phyloP scores from a whole-genome alignment of 2,113 vertebrate genomes.

The Tiliqua scincoides region DNA sequence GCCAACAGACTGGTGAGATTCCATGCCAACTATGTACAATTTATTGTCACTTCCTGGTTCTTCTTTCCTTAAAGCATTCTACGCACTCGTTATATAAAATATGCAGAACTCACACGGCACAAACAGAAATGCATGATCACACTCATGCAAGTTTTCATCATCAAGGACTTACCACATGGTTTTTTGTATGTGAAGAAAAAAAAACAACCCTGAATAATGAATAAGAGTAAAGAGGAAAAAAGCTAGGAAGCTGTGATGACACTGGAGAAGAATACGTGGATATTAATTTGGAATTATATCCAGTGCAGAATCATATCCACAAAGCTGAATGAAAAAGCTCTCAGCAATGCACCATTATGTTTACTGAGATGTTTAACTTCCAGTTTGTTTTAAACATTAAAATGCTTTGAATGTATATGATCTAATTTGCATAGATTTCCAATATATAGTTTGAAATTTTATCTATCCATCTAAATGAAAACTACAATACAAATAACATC shows the following conservation, averaged over 20 bases:
- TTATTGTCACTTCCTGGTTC: constrained; percentile 7
- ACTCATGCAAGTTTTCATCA: background rate
- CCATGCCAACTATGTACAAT: constrained; percentile 21
- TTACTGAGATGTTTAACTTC: too few relatives aligned
- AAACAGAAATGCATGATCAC: background rate
- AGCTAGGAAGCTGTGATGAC: background rate
- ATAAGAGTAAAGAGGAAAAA: background rate
- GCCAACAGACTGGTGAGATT: constrained; percentile 10
- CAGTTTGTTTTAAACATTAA: too few relatives aligned
- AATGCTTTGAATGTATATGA: too few relatives aligned
- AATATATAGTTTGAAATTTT: too few relatives aligned
- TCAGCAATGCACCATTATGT: background rate
- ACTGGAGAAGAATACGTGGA: too few relatives aligned
- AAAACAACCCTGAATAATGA: background rate
- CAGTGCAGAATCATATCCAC: background rate
- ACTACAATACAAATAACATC: too few relatives aligned
- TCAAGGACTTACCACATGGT: background rate
- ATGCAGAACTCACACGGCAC: background rate
- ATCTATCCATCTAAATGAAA: too few relatives aligned
- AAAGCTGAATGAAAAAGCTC: too few relatives aligned
- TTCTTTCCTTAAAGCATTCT: background rate
- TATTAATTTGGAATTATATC: background rate
- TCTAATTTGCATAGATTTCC: too few relatives aligned
- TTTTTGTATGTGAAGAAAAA: too few relatives aligned
- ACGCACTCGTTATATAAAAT: background rate